Conservation (phyloP, 2,113 vertebrate genomes). For the Odocoileus virginianus region DNA sequence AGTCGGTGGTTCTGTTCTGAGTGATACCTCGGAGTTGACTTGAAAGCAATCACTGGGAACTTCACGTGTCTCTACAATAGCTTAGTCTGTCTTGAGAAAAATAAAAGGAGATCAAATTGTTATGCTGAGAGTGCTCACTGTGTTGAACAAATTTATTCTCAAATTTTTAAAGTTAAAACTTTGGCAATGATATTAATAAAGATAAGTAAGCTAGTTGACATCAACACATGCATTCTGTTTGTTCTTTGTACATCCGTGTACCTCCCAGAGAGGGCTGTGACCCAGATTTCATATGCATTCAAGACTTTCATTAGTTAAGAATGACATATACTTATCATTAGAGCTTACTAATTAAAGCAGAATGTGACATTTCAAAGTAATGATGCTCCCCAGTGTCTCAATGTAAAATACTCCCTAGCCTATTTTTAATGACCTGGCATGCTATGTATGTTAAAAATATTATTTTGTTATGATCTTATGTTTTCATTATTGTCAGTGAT, state of each 20-base stretch:
- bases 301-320: conserved; percentile 72
- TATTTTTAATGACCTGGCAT: conserved; percentile 70
- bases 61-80: background rate
- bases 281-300: conserved; percentile 68
- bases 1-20: conserved; percentile 41
- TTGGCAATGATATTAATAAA: conserved; percentile 39
- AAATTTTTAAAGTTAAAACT: conserved; percentile 20
- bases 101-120: conserved; percentile 2
- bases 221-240: conserved; percentile 58
- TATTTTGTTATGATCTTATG: conserved; percentile 35
- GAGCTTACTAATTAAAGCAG: conserved; percentile 72
- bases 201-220: conserved; percentile 38
- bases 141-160: conserved; percentile 16
- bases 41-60: conserved; percentile 27
- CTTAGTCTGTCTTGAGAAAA: background rate
- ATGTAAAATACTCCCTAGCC: conserved; percentile 60
- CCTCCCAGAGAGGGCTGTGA: conserved; percentile 65
- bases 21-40: background rate
- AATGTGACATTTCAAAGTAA: conserved; percentile 78
- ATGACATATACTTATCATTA: conserved; percentile 77
- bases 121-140: background rate
- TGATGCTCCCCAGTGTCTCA: conserved; percentile 66
- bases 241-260: conserved; percentile 50
- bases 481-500: conserved; percentile 53
- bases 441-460: conserved; percentile 35